Evolutionary conservation across 2,113 vertebrate species (phyloP).

Genomic region (Lepisosteus oculatus): DNA sequence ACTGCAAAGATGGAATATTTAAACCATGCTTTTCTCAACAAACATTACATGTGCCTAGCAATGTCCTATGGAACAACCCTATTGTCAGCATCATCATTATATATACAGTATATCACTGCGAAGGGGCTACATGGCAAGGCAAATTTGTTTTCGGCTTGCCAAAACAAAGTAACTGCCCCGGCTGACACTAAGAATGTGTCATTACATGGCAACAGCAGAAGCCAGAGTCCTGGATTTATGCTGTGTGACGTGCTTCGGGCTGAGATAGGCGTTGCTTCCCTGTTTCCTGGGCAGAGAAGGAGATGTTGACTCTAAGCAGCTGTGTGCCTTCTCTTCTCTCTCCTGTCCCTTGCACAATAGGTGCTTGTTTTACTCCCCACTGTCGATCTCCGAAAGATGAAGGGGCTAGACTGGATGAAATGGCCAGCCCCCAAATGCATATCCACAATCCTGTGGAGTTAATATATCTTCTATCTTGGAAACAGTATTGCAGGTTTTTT

Average conservation of each 20-base stretch:
- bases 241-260: conserved; percentile 19
- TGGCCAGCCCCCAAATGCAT: no score
- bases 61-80: conserved; percentile 7
- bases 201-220: conserved; percentile 11
- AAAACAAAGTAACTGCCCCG: conserved; percentile 37
- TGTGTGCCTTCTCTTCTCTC: not conserved
- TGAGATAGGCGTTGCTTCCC: conserved; percentile 15
- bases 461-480: no score
- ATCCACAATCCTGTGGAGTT: no score
- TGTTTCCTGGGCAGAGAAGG: conserved; percentile 24
- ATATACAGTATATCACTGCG: conserved; percentile 19
- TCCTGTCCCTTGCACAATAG: not conserved
- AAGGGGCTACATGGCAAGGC: conserved; percentile 32
- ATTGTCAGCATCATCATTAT: conserved; percentile 17
- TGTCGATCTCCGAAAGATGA: no score
- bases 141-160: conserved; percentile 42
- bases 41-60: conserved; percentile 14
- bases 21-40: not conserved
- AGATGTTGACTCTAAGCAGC: conserved; percentile 14
- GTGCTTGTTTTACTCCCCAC: not conserved
- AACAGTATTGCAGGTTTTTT: no score
- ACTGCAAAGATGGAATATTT: no score
- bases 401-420: no score
- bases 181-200: conserved; percentile 33
- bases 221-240: conserved; percentile 25